Evolutionary conservation across 2,888 invertebrate species (phyloP).

Genomic region (Cephus nigrinus): DNA sequence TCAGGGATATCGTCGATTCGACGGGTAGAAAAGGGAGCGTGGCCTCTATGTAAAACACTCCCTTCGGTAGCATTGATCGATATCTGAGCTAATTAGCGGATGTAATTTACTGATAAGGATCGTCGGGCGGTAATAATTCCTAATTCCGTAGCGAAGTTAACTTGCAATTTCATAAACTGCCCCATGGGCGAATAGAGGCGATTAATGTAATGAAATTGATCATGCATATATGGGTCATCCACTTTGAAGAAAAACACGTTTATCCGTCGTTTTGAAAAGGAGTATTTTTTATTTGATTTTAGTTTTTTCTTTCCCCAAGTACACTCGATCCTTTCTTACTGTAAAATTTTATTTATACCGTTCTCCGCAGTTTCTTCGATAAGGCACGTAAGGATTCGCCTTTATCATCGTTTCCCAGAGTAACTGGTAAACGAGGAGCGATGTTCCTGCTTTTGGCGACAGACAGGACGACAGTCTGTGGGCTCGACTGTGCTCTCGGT

Average conservation of each 20-base stretch:
- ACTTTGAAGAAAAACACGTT: neutral
- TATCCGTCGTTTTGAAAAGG: neutral
- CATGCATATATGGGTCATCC: neutral
- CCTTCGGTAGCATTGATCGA: neutral
- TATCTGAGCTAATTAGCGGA: neutral
- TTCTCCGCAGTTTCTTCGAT: slow-evolving; percentile 34
- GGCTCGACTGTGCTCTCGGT: neutral
- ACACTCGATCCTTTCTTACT: neutral
- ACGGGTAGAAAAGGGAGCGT: neutral
- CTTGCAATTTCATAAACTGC: neutral
- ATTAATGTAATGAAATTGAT: neutral
- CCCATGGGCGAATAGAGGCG: neutral
- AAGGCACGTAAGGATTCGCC: slow-evolving; percentile 32
- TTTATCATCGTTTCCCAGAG: neutral
- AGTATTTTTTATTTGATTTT: neutral
- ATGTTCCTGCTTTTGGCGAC: neutral
- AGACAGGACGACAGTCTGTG: neutral
- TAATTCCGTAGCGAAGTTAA: neutral
- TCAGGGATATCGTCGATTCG: neutral
- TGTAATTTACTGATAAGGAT: neutral
- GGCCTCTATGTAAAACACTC: neutral
- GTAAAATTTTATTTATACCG: slow-evolving; percentile 42
- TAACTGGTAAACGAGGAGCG: neutral
- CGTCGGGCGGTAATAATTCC: neutral
- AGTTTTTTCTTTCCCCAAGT: neutral